These are phyloP conservation scores for Tenualosa thibaudeaui DNA, from an alignment of 2,797 vertebrate species.

Conservation along the genomic window DNA sequence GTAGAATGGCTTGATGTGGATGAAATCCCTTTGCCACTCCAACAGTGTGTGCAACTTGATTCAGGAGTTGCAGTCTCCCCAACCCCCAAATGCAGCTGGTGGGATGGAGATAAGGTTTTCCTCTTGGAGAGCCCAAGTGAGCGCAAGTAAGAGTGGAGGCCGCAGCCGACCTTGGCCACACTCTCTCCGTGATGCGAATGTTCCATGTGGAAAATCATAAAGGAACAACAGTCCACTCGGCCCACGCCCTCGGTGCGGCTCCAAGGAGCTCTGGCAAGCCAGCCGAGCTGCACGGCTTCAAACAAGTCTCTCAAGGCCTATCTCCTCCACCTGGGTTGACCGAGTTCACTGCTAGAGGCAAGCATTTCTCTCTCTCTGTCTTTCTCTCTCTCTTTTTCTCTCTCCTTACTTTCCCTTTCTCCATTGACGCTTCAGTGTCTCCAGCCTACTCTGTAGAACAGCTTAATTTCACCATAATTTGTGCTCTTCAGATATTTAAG, in stretches of 20 bases:
- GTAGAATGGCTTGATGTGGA: not conserved
- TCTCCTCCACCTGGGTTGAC: slow-evolving; percentile 39
- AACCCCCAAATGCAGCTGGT: not conserved
- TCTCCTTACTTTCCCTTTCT: not conserved
- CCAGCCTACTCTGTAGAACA: slow-evolving; percentile 68
- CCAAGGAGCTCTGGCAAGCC: slow-evolving; percentile 37
- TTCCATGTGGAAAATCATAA: slow-evolving; percentile 54
- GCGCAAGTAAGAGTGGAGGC: not conserved
- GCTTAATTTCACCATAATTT: slow-evolving; percentile 49
- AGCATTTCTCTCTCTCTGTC: slow-evolving; percentile 30
- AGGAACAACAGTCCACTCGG: slow-evolving; percentile 33
- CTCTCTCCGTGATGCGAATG: slow-evolving; percentile 30
- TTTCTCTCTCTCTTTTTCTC: slow-evolving; percentile 24
- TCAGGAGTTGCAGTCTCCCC: not conserved
- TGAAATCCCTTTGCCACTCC: not conserved
- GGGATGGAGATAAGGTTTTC: slow-evolving; percentile 13
- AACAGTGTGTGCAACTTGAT: not conserved
- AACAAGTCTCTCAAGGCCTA: slow-evolving; percentile 46
- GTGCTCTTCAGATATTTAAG: slow-evolving; percentile 10
- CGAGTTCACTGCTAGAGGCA: slow-evolving; percentile 41
- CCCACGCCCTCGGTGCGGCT: slow-evolving; percentile 48
- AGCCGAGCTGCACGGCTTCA: slow-evolving; percentile 45
- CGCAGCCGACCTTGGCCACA: not conserved
- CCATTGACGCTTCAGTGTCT: not conserved
- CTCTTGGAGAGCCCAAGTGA: not conserved